A percentile compares a stretch with the other conserved stretches of the same genome.
Conservation (phyloP, 2,113 vertebrate genomes). For the Bungarus multicinctus region DNA sequence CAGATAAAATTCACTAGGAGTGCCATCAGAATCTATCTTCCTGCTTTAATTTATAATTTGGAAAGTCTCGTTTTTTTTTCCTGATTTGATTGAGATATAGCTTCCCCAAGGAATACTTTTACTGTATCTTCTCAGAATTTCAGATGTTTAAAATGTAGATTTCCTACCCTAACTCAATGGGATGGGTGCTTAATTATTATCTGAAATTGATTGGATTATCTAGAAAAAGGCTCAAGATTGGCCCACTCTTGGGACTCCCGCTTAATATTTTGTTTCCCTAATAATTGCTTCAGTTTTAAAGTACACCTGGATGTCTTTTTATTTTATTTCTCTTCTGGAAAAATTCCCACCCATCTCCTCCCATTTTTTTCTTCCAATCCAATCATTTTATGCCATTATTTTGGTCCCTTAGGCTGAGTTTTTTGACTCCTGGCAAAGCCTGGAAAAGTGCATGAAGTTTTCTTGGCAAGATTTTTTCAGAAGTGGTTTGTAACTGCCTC, state of each 20-base stretch:
- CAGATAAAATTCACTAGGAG: background rate
- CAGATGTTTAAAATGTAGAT: background rate
- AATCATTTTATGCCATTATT: background rate
- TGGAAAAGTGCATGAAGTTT: background rate
- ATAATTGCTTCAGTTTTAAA: background rate
- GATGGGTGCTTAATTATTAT: background rate
- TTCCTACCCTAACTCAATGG: background rate
- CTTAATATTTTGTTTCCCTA: background rate
- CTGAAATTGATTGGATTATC: background rate
- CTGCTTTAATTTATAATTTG: background rate
- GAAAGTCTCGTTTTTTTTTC: background rate
- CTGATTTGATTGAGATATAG: background rate
- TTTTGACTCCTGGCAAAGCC: background rate
- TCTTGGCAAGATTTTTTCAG: background rate
- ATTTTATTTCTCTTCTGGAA: background rate
- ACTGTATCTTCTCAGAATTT: background rate
- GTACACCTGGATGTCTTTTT: background rate
- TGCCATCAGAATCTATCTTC: background rate
- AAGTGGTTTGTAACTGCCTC: background rate
- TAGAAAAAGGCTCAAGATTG: background rate
- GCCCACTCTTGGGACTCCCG: background rate
- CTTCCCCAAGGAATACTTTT: background rate
- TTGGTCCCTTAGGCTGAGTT: background rate
- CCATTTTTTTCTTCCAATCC: background rate
- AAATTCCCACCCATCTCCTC: background rate